Percentiles rank a stretch among this genome's conserved stretches.
Evolutionary conservation across 2,797 vertebrate genomes (phyloP).

Genomic region (Chrysocyon brachyurus): DNA sequence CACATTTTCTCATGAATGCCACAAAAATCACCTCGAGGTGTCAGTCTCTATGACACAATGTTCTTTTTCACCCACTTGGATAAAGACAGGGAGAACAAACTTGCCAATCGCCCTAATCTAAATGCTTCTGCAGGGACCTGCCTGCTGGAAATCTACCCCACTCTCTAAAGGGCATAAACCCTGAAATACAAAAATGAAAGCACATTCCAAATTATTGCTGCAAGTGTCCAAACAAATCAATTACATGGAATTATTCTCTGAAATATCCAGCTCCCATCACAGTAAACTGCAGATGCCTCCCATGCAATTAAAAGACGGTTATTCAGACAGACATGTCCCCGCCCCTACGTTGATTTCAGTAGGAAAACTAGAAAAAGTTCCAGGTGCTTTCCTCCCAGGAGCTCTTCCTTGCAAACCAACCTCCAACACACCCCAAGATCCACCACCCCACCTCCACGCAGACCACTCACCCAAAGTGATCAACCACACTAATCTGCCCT

Average conservation of each 20-base stretch:
- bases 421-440: not conserved
- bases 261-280: not conserved
- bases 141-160: not conserved
- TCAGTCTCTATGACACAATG: not conserved
- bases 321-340: not conserved
- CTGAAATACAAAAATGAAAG: not conserved
- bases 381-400: not conserved
- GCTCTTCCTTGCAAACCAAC: not conserved
- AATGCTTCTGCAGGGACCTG: not conserved
- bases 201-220: not conserved
- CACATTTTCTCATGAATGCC: not conserved
- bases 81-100: not conserved
- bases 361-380: slow-evolving; percentile 79
- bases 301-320: not conserved
- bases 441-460: not conserved
- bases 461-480: not conserved
- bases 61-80: not conserved
- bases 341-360: not conserved
- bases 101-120: not conserved
- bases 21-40: not conserved
- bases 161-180: not conserved
- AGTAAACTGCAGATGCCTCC: not conserved
- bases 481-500: not conserved
- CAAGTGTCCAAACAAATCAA: not conserved
- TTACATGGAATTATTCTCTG: not conserved